phyloP scores from a whole-genome alignment of 2,888 invertebrate species.

The Agrotis clavis region DNA sequence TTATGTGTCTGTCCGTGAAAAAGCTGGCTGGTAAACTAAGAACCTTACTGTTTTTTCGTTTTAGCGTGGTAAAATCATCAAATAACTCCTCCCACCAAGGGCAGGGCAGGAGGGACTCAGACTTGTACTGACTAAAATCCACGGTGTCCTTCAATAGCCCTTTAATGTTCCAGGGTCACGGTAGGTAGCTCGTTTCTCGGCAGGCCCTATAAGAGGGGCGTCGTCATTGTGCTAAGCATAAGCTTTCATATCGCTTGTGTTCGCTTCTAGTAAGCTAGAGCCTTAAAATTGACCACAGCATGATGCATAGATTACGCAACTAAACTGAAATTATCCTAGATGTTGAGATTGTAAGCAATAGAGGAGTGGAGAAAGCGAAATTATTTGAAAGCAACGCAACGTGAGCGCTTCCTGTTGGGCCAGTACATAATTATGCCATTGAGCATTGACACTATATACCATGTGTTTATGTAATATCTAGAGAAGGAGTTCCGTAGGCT shows the following conservation, averaged over 20 bases:
- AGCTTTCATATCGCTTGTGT: neutral
- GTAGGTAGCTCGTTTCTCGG: too few species aligned
- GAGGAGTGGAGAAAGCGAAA: slow-evolving; percentile 56
- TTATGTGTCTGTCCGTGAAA: neutral
- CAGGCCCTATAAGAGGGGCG: too few species aligned
- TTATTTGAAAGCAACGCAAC: slow-evolving; percentile 33
- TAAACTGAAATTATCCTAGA: slow-evolving; percentile 55
- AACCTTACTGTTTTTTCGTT: too few species aligned
- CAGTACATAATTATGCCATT: slow-evolving; percentile 37
- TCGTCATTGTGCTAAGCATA: too few species aligned
- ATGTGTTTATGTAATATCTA: slow-evolving; percentile 29
- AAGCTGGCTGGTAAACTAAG: too few species aligned
- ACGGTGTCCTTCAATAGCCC: too few species aligned
- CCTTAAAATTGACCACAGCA: slow-evolving; percentile 37
- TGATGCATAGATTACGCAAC: slow-evolving; percentile 49
- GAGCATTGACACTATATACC: slow-evolving; percentile 37
- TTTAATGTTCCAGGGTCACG: too few species aligned
- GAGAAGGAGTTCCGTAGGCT: slow-evolving; percentile 7
- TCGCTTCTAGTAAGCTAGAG: neutral
- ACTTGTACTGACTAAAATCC: too few species aligned
- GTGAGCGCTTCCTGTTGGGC: slow-evolving; percentile 39
- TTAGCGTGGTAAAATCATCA: too few species aligned
- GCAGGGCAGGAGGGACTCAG: too few species aligned
- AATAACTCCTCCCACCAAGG: too few species aligned
- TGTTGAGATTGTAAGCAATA: slow-evolving; percentile 23